These are phyloP conservation scores for Istiophorus platypterus DNA, from an alignment of 2,113 vertebrate genomes.

Conservation along the genomic window DNA sequence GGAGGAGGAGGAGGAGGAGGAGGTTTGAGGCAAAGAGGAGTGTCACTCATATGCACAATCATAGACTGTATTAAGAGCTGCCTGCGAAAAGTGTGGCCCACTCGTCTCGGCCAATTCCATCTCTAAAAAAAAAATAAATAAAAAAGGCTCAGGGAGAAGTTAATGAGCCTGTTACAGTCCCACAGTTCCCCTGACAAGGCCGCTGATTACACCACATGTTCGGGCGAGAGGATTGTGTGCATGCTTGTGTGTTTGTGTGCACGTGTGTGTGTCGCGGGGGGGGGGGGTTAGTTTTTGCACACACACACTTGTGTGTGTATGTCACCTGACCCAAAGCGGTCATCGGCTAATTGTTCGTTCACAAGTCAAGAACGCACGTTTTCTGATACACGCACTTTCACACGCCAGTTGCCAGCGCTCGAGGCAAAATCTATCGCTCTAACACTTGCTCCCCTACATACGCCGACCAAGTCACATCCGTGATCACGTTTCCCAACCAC, in stretches of 20 bases:
- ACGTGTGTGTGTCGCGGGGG: constrained; percentile 48
- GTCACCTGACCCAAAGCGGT: constrained; percentile 68
- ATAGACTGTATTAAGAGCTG: constrained; percentile 39
- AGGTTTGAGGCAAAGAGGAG: constrained; percentile 33
- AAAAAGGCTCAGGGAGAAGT: constrained; percentile 68
- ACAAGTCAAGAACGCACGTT: constrained; percentile 56
- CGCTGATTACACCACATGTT: constrained; percentile 74
- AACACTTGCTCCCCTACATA: constrained; percentile 38
- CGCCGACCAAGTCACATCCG: constrained; percentile 33
- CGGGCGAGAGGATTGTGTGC: constrained; percentile 39
- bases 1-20: constrained; percentile 25
- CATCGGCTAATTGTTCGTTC: constrained; percentile 64
- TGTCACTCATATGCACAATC: constrained; percentile 32
- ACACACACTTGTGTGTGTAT: constrained; percentile 20
- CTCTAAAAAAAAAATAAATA: too few species aligned
- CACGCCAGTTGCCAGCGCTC: constrained; percentile 46
- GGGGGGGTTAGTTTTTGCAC: too few species aligned
- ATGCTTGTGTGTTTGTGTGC: constrained; percentile 13
- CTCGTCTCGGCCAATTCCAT: constrained; percentile 58
- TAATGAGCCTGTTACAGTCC: constrained; percentile 73
- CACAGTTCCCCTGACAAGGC: constrained; percentile 63
- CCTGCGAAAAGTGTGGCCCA: constrained; percentile 42
- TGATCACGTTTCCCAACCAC: constrained; percentile 38
- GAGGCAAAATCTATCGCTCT: constrained; percentile 45
- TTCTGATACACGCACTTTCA: constrained; percentile 47